Base-by-base conservation (phyloP, 2,797 vertebrate genomes). In the Notoglanidium macrostoma region DNA sequence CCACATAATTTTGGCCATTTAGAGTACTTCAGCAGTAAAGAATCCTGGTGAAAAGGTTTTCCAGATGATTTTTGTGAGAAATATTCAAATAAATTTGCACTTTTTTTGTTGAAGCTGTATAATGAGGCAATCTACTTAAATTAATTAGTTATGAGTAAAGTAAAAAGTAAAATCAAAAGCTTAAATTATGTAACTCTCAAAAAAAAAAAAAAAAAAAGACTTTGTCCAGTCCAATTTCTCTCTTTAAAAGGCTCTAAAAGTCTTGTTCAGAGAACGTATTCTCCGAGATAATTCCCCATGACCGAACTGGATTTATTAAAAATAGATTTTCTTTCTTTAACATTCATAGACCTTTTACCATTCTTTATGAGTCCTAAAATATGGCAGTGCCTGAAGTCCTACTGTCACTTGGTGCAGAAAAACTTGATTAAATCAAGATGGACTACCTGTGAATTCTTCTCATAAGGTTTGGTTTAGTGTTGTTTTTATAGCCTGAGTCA, bases 371-470 rank as follows among this genome's bases (percentile, higher is more conserved):
- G 6, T 81, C 23, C 23, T 61, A 46, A 81, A n/a, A 65, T 81
- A 26, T 46, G 78, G 26, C 5, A 40, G 21, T 80, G 78, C 78
- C 78, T 61, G 21, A 80, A 44, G 77, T 40, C 35, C 32, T 61
- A 6, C 21, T 7, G 1, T 61, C 57, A n/a, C 57, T 15, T 49
- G 12, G 19, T 23, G 57, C 19, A 40, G 15, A 63, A 80, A 55
- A 79, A 55, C 21, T 9, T 80, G 5, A 65, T 49, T n/a, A 65
- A 82, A 49, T 82, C 59, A 63, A 65, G 9, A 46, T 12, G 3
- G 40, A 82, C 44, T 82, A 65, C 79, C 32, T 63, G 35, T 63
- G 23, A 81, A n/a, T 81, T 81, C 40, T 46, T 46, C 21, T 82
- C 26, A 49, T 49, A 59, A 57, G 54, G 10, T 40, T 57, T 35